Conservation (phyloP, 2,113 vertebrate species). For the Argyrosomus japonicus region DNA sequence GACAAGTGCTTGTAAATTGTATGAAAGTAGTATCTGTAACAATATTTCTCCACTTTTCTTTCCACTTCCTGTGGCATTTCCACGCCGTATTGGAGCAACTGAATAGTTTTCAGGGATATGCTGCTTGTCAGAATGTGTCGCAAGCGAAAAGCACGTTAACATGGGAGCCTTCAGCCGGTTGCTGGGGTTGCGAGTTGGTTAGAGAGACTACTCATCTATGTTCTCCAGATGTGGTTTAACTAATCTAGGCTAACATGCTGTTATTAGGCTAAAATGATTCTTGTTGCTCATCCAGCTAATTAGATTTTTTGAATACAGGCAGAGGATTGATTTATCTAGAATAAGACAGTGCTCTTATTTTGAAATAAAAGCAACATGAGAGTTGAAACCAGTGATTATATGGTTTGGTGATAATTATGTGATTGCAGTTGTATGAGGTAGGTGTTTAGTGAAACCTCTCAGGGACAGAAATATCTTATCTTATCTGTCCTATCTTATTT, state of each 20-base stretch:
- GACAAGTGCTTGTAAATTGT: constrained; percentile 24
- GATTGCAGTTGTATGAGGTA: background rate
- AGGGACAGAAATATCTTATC: background rate
- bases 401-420: background rate
- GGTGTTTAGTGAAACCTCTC: background rate
- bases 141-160: background rate
- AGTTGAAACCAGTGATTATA: background rate
- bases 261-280: background rate
- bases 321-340: background rate
- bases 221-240: background rate
- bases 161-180: background rate
- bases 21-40: constrained; percentile 3
- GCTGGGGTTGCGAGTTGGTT: background rate
- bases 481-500: background rate
- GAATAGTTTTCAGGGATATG: background rate
- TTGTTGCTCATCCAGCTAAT: background rate
- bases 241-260: background rate
- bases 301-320: background rate
- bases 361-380: background rate
- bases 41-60: constrained; percentile 35
- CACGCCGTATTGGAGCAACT: background rate
- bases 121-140: background rate
- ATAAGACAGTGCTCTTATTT: background rate
- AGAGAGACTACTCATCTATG: background rate
- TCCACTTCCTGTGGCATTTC: constrained; percentile 7